These are phyloP conservation scores for Eristalis pertinax DNA, from an alignment of 2,888 invertebrate genomes.

Conservation along the genomic window DNA sequence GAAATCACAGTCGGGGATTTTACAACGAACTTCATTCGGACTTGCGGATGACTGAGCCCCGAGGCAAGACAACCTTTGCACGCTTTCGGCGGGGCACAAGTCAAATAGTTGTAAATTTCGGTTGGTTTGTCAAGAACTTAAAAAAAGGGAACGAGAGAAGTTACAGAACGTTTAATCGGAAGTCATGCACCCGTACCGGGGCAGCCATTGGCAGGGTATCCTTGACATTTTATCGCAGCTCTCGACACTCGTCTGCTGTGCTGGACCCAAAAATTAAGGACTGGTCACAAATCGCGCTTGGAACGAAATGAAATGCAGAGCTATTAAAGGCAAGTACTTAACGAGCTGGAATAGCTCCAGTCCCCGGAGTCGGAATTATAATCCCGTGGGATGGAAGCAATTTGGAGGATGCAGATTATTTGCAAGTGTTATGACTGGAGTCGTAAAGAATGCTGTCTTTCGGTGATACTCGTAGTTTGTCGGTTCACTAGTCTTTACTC, in stretches of 20 bases:
- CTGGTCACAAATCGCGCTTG: not conserved
- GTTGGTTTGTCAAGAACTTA: not conserved
- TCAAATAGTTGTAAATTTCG: not conserved
- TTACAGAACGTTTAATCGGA: not conserved
- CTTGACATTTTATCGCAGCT: not conserved
- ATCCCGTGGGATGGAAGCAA: not conserved
- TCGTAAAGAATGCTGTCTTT: not conserved
- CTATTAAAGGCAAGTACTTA: not conserved
- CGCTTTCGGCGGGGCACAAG: not conserved
- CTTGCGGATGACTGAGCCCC: not conserved
- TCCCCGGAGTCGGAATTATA: not conserved
- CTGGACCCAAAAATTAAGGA: not conserved
- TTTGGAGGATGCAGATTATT: not conserved
- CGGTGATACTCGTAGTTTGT: not conserved
- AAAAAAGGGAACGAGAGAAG: too few relatives aligned
- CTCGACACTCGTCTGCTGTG: not conserved
- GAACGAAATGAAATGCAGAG: not conserved
- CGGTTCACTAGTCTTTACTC: not conserved
- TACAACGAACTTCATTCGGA: not conserved
- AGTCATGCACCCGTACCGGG: not conserved
- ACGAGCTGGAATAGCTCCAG: not conserved
- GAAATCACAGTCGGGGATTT: not conserved
- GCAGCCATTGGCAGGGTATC: not conserved
- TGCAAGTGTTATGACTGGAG: not conserved
- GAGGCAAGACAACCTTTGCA: not conserved